Base-by-base conservation (phyloP, 2,113 vertebrate species). In the Tachuris rubrigastra region DNA sequence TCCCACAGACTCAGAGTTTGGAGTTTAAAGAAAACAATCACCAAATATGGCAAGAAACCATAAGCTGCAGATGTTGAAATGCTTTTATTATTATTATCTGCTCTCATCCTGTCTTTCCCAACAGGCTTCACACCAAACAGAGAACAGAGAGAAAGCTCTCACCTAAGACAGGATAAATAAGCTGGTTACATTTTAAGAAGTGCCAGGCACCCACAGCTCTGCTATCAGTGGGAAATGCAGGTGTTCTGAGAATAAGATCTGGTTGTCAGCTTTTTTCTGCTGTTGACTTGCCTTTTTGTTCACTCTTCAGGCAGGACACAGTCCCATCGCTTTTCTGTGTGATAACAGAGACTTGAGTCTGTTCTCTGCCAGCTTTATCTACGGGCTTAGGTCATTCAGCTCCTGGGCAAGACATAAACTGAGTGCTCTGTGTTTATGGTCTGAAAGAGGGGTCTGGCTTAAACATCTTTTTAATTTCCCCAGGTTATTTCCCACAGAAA, bases 1-100 rank as follows among this genome's bases (percentile, higher is more conserved):
- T 96, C 77, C 67, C 50, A 74, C 53, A 83, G 81, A 65, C 63
- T 10, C 39, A 80, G 72, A 53, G 78, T 79, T 37, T 56, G 25
- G 62, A 91, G 63, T 77, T 66, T 76, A 66, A 89, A 93, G 76
- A 82, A 95, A 94, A 79, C 71, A 74, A 90, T 91, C 46, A 80
- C 91, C 90, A 95, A 91, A 96, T 93, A 95, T 56, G 87, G 93
- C 71, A 96, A 95, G 87, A 93, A 91, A 90, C 67, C 41, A 42
- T 76, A 71, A 80, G 78, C 68, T 84, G 68, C 60, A 83, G 73
- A 94, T 71, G 67, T 85, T 93, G 85, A 93, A 94, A 86, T 44
- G 67, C 75, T 69, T 19, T 75, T 87, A 63, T 81, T 89, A 58
- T 79, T 91, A 79, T 88, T 90, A 93, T 93, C 90, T 96, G 33